These are phyloP conservation scores for Xerus rutilus DNA, from an alignment of 2,797 vertebrate species.

Conservation along the genomic window DNA sequence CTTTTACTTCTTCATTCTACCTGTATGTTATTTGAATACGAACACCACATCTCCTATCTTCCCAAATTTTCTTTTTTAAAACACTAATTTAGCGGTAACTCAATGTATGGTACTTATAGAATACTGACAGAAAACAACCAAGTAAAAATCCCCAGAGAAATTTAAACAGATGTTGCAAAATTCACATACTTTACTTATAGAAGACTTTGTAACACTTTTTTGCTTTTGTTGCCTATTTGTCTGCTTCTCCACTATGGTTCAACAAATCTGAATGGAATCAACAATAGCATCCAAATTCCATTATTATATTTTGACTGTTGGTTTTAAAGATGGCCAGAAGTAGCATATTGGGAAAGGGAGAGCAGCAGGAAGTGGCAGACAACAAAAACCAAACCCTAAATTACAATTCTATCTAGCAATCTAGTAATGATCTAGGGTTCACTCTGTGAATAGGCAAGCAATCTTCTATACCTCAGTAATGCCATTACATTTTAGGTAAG, in stretches of 20 bases:
- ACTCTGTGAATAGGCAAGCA: neutral
- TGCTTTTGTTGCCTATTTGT: neutral
- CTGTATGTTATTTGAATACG: neutral
- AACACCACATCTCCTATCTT: neutral
- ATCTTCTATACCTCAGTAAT: neutral
- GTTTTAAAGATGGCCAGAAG: conserved; percentile 15
- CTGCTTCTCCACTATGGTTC: neutral
- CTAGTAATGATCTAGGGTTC: neutral
- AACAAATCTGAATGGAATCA: neutral
- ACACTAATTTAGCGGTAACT: conserved; percentile 17
- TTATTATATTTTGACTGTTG: neutral
- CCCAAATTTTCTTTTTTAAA: neutral
- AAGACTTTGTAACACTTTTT: neutral
- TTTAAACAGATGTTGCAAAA: conserved; percentile 44
- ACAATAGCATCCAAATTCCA: neutral
- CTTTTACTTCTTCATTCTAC: neutral
- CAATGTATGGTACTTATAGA: neutral
- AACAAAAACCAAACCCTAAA: conserved; percentile 11
- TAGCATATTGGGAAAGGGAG: neutral
- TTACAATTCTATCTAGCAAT: neutral
- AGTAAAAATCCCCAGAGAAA: conserved; percentile 39
- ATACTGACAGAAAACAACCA: neutral
- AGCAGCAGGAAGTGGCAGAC: neutral
- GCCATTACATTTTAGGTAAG: neutral
- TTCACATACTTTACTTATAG: neutral